Evolutionary conservation across 2,888 invertebrate genomes (phyloP), one percentile per base, ranked within the genome.

Genomic region (Labia minor): DNA sequence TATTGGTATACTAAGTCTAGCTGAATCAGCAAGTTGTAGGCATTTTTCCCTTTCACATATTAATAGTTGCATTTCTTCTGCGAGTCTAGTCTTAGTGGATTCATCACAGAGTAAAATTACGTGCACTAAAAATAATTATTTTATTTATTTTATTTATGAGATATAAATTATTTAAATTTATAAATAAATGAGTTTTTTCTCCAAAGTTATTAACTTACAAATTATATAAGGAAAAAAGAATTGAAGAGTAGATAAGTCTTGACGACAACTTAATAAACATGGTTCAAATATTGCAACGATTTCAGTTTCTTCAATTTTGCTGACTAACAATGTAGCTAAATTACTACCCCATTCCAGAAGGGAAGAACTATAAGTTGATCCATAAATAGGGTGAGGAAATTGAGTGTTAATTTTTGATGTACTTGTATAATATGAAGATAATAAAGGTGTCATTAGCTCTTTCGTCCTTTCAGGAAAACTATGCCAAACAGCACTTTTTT

Each of bases 211-310:
- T n/a, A 19, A 74, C 76, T 75, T 72, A 78, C 78, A 71, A 10
- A 90, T 75, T 37, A 90, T 86, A 72, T 90, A 86, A 0, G 91
- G 91, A 66, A 91, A 78, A 74, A 90, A 89, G 66, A 87, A 83
- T 74, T 87, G 85, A 68, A 90, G 76, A 16, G 87, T 86, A 73
- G 85, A 83, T 61, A 84, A 82, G 74, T 90, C 89, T 68, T 87
- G 83, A 21, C 86, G 85, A 77, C 92, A 86, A 72, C 89, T 88
- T 0, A 89, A 87, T 70, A 86, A 84, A 49, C 89, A 90, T 0
- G 86, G 85, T 70, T 83, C 82, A 26, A 92, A 75, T 18, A 90
- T 77, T 65, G 82, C 81, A 37, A 82, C 82, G 1, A 84, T 81
- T 63, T 81, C 82, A 37, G 83, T 81, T 0, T 84, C 81, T 19